Conservation (phyloP, 2,888 invertebrate genomes). For the Apamea epomidion region DNA sequence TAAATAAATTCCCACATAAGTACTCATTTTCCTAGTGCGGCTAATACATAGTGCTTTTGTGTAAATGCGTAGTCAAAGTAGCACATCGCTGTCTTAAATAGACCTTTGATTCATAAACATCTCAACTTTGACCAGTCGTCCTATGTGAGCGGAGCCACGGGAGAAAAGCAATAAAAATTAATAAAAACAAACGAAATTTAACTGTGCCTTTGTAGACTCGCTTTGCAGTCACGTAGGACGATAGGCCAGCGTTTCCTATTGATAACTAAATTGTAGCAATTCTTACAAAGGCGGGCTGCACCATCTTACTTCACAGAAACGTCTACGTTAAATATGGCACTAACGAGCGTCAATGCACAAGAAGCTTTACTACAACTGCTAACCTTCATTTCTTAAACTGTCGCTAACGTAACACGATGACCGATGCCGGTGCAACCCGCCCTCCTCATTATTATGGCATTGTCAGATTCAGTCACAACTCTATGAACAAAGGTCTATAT, state of each 20-base stretch:
- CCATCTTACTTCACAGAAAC: slow-evolving; percentile 27
- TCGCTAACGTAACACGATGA: slow-evolving; percentile 27
- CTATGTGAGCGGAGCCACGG: background rate
- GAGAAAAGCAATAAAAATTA: background rate
- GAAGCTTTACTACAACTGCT: slow-evolving; percentile 45
- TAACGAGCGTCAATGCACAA: slow-evolving; percentile 62
- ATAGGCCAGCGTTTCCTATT: slow-evolving; percentile 1
- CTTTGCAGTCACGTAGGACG: background rate
- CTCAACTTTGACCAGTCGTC: background rate
- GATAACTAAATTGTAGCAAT: slow-evolving; percentile 39
- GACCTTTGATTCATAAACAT: slow-evolving; percentile 47
- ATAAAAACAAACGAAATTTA: background rate
- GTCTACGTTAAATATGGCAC: slow-evolving; percentile 59
- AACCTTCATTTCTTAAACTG: slow-evolving; percentile 37
- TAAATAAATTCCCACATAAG: slow-evolving; percentile 64
- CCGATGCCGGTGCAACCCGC: slow-evolving; percentile 25
- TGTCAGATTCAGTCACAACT: slow-evolving; percentile 41
- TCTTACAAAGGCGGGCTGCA: slow-evolving; percentile 27
- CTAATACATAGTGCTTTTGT: slow-evolving; percentile 70
- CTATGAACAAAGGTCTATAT: slow-evolving; percentile 53
- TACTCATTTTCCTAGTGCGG: slow-evolving; percentile 63
- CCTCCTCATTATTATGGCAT: slow-evolving; percentile 60
- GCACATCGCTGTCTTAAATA: slow-evolving; percentile 61
- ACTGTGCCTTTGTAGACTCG: background rate
- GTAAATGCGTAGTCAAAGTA: slow-evolving; percentile 68